Conservation (phyloP, 2,797 vertebrate genomes). For the Oophaga sylvatica region DNA sequence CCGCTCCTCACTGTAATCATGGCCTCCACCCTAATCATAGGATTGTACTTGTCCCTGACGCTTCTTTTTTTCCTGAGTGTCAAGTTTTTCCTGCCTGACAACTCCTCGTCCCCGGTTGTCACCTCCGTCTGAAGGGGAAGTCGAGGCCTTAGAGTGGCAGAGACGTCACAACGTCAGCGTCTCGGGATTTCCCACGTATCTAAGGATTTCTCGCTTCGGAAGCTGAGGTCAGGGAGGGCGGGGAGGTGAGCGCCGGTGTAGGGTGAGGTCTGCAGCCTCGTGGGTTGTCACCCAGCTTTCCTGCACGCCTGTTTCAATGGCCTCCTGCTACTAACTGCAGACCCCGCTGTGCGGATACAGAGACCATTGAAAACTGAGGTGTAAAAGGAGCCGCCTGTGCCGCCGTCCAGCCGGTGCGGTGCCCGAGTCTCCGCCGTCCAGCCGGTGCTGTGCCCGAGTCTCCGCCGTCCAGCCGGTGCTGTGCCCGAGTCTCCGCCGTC, state of each 20-base stretch:
- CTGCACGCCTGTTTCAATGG: neutral
- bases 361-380: no score
- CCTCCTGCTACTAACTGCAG: no score
- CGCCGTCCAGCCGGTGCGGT: no score
- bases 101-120: neutral
- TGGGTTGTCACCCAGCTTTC: neutral
- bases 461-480: no score
- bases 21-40: no score
- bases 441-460: no score
- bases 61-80: neutral
- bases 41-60: no score
- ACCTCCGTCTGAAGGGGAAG: neutral
- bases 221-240: neutral
- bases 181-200: neutral
- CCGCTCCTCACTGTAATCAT: no score
- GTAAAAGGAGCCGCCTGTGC: no score
- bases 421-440: no score
- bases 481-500: no score
- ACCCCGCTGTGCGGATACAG: no score
- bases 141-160: neutral
- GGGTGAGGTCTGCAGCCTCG: neutral
- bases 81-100: neutral
- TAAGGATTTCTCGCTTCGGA: neutral
- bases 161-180: neutral
- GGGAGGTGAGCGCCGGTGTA: neutral